Evolutionary conservation across 2,797 vertebrate genomes (phyloP).

Genomic region (Platalea minor): DNA sequence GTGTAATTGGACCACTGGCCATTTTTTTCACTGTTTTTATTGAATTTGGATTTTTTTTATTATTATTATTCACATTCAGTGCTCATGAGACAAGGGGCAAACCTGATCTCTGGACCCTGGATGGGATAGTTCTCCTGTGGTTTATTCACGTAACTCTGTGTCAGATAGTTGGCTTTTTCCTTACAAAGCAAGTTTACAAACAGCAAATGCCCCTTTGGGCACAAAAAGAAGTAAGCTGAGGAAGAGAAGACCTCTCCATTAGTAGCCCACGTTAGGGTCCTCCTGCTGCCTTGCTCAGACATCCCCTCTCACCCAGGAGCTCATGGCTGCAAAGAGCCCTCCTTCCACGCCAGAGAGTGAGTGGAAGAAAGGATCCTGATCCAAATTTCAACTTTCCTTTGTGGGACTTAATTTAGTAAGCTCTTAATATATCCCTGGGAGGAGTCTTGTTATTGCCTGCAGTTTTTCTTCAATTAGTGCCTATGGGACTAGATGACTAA

Average conservation of each 20-base stretch:
- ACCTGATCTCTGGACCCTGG: neutral
- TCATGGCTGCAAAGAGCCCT: neutral
- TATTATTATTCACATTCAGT: neutral
- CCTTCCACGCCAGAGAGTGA: neutral
- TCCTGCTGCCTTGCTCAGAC: neutral
- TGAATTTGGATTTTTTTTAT: neutral
- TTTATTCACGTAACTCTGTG: neutral
- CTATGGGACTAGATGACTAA: neutral
- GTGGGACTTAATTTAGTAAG: neutral
- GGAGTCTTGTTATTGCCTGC: neutral
- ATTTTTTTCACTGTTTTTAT: slow-evolving; percentile 3
- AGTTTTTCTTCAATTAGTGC: neutral
- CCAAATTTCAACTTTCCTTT: neutral
- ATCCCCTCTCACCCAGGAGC: too few relatives aligned
- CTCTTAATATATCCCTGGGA: neutral
- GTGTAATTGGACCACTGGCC: neutral
- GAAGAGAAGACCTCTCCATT: neutral
- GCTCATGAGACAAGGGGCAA: neutral
- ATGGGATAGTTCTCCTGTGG: neutral
- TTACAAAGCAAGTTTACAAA: neutral
- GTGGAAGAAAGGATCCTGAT: neutral
- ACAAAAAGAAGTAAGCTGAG: neutral
- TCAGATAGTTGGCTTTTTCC: neutral
- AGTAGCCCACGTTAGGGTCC: neutral
- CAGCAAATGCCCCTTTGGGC: neutral